These are phyloP conservation scores for Anguilla obscura DNA, from an alignment of 2,797 vertebrate species.

Conservation along the genomic window DNA sequence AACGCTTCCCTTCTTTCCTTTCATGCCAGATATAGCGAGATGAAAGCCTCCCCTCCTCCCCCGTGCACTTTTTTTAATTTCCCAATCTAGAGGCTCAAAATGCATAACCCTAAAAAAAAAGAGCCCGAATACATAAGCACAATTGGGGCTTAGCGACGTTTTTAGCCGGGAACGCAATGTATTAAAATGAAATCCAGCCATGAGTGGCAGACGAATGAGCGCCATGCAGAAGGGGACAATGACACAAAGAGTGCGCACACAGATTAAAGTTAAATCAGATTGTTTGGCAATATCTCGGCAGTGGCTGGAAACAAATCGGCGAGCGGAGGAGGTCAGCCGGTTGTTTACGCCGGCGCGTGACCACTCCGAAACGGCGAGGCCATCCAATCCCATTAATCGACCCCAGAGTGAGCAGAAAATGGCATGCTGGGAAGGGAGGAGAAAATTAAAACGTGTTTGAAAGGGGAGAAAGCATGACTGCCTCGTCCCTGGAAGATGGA, in stretches of 20 bases:
- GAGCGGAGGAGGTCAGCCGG: conserved; percentile 40
- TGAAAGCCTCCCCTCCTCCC: not conserved
- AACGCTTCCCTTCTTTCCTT: not conserved
- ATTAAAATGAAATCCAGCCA: conserved; percentile 66
- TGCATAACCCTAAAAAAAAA: conserved; percentile 10
- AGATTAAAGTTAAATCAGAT: conserved; percentile 67
- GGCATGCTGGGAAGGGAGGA: conserved; percentile 37
- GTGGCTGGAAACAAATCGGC: conserved; percentile 20
- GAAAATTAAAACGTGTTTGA: conserved; percentile 40
- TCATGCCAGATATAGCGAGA: not conserved
- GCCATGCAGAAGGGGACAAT: conserved; percentile 64
- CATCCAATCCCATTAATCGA: conserved; percentile 38
- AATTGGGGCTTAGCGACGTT: conserved; percentile 11
- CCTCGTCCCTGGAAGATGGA: conserved; percentile 13
- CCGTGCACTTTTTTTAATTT: not conserved
- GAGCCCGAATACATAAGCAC: not conserved
- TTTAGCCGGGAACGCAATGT: conserved; percentile 42
- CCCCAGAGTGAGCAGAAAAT: conserved; percentile 44
- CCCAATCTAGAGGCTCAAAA: not conserved
- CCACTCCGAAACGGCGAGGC: conserved; percentile 38
- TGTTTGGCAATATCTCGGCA: conserved; percentile 45
- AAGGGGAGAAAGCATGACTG: conserved; percentile 28
- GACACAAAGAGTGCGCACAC: conserved; percentile 57
- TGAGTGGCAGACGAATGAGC: conserved; percentile 72
- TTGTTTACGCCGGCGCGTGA: conserved; percentile 43